These are phyloP conservation scores for Syngnathus typhle DNA, from an alignment of 2,113 vertebrate genomes.

Conservation along the genomic window DNA sequence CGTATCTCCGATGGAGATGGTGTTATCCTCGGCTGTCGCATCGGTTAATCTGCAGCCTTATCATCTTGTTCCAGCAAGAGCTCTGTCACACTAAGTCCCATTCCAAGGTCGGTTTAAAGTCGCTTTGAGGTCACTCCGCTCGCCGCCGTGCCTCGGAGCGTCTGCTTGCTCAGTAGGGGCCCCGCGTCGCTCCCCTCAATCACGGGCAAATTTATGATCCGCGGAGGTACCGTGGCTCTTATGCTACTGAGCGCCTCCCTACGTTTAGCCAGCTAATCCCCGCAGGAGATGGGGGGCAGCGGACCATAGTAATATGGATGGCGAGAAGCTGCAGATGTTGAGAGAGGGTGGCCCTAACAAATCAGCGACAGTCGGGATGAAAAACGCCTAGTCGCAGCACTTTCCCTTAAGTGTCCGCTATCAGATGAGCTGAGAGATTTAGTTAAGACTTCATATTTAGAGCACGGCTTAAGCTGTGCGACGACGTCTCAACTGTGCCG, in stretches of 20 bases:
- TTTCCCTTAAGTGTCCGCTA: conserved; percentile 67
- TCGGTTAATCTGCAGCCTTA: conserved; percentile 68
- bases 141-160: conserved; percentile 66
- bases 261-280: conserved; percentile 69
- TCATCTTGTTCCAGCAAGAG: conserved; percentile 65
- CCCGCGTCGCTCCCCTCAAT: conserved; percentile 71
- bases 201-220: conserved; percentile 62
- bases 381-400: conserved; percentile 64
- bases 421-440: conserved; percentile 71
- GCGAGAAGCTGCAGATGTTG: conserved; percentile 37
- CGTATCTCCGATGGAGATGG: conserved; percentile 34
- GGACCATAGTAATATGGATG: conserved; percentile 64
- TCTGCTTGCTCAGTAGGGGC: conserved; percentile 58
- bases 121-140: conserved; percentile 73
- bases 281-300: conserved; percentile 65
- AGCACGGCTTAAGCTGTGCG: conserved; percentile 66
- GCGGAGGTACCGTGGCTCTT: conserved; percentile 44
- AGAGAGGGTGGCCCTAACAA: conserved; percentile 70
- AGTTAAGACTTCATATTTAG: conserved; percentile 73
- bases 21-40: conserved; percentile 45
- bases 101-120: conserved; percentile 79
- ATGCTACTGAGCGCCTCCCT: conserved; percentile 62
- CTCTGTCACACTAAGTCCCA: conserved; percentile 53
- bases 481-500: conserved; percentile 58
- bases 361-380: conserved; percentile 54